These are phyloP conservation scores for Apodemus sylvaticus DNA, from an alignment of 2,113 vertebrate genomes.

Conservation along the genomic window DNA sequence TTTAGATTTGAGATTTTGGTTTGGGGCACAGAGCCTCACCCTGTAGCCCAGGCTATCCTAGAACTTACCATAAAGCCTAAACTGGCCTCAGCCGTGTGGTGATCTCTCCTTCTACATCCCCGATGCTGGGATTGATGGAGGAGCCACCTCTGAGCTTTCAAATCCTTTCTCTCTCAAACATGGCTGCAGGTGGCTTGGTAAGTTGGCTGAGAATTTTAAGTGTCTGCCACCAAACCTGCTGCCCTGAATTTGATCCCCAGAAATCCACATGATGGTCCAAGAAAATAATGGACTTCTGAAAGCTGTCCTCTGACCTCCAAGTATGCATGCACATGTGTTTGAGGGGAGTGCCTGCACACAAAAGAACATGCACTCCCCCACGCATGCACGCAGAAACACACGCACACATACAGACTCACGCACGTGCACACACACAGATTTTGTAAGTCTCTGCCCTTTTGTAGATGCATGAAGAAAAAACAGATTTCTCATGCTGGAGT, in stretches of 20 bases:
- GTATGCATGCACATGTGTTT: not conserved
- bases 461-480: not conserved
- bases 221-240: not conserved
- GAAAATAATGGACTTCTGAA: not conserved
- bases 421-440: not conserved
- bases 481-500: not conserved
- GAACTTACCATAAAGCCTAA: not conserved
- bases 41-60: not conserved
- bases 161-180: not conserved
- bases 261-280: not conserved
- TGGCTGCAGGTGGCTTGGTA: not conserved
- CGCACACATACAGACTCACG: no score
- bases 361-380: rapidly evolving
- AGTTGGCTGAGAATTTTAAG: not conserved
- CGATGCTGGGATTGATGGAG: not conserved
- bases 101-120: not conserved
- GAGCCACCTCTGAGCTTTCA: not conserved
- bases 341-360: not conserved
- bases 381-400: not conserved
- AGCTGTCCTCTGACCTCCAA: not conserved
- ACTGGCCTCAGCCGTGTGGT: not conserved
- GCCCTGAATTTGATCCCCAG: not conserved
- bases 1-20: not conserved
- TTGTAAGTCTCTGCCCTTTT: not conserved
- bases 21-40: not conserved